Evolutionary conservation across 2,113 vertebrate genomes (phyloP).

Genomic region (Madoqua kirkii): DNA sequence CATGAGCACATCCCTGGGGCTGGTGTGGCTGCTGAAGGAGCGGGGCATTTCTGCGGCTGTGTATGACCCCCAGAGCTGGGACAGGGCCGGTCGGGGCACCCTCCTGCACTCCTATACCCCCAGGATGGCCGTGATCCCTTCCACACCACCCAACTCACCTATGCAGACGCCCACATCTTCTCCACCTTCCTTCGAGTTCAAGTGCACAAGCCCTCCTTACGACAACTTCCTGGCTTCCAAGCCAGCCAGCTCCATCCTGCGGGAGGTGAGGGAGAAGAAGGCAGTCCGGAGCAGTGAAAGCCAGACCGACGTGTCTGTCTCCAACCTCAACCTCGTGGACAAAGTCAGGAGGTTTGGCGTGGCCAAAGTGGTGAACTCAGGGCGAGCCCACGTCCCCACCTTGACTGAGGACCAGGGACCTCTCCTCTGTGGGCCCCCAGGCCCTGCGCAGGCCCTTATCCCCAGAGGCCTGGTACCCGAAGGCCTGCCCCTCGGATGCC

Average conservation of each 20-base stretch:
- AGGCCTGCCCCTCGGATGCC: slow-evolving; percentile 76
- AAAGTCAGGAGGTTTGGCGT: slow-evolving; percentile 92
- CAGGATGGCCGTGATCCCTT: slow-evolving; percentile 85
- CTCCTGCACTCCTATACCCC: slow-evolving; percentile 77
- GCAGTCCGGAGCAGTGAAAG: slow-evolving; percentile 85
- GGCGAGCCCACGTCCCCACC: slow-evolving; percentile 71
- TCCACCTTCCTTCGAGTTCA: slow-evolving; percentile 88
- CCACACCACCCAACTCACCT: slow-evolving; percentile 93
- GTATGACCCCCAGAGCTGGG: slow-evolving; percentile 93
- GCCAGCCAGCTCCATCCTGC: slow-evolving; percentile 94
- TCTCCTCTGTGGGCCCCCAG: slow-evolving; percentile 85
- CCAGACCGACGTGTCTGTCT: slow-evolving; percentile 90
- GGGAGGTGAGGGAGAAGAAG: slow-evolving; percentile 90
- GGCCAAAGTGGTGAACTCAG: slow-evolving; percentile 84
- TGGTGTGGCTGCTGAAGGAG: slow-evolving; percentile 94
- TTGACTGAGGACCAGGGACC: slow-evolving; percentile 79
- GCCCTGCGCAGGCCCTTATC: slow-evolving; percentile 85
- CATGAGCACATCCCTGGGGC: slow-evolving; percentile 95
- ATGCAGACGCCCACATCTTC: slow-evolving; percentile 84
- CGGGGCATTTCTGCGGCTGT: slow-evolving; percentile 93
- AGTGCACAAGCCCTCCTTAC: slow-evolving; percentile 87
- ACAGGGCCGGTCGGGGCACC: slow-evolving; percentile 81
- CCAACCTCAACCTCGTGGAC: slow-evolving; percentile 94
- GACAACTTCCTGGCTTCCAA: slow-evolving; percentile 95
- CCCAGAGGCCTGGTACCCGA: slow-evolving; percentile 79